These are phyloP conservation scores for Mesocricetus auratus DNA, from an alignment of 2,113 vertebrate species.

Conservation along the genomic window DNA sequence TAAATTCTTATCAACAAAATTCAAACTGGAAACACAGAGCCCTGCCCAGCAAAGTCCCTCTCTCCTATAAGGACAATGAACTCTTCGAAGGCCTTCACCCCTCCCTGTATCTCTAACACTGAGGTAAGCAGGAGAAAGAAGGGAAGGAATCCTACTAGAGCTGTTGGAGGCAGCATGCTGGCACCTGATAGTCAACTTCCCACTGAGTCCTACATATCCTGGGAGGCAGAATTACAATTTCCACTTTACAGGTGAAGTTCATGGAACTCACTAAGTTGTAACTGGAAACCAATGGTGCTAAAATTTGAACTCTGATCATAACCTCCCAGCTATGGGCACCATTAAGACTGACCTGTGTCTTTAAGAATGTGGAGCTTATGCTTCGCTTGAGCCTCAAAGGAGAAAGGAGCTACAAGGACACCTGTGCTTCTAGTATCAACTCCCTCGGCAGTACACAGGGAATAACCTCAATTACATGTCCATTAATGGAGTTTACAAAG, in stretches of 20 bases:
- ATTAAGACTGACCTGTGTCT: not conserved
- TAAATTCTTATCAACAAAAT: slow-evolving; percentile 61
- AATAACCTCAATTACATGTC: slow-evolving; percentile 30
- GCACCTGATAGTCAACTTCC: not conserved
- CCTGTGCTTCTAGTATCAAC: not conserved
- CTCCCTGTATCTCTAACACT: not conserved
- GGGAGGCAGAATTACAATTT: slow-evolving; percentile 52
- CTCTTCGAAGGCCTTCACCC: not conserved
- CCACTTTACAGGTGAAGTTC: slow-evolving; percentile 59
- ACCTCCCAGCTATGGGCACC: slow-evolving; percentile 17
- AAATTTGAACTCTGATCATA: slow-evolving; percentile 66
- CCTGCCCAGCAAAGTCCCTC: not conserved
- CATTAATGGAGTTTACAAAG: slow-evolving; percentile 15
- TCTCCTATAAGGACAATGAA: not conserved
- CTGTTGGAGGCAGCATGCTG: not conserved
- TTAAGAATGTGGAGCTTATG: not conserved
- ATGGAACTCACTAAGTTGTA: slow-evolving; percentile 39
- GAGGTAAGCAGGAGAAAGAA: slow-evolving; percentile 17
- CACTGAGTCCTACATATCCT: slow-evolving; percentile 14
- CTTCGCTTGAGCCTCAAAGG: not conserved
- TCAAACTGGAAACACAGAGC: slow-evolving; percentile 36
- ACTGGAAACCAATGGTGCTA: slow-evolving; percentile 41
- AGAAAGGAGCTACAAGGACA: not conserved
- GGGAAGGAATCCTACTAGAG: slow-evolving; percentile 1
- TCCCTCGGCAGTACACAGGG: not conserved